These are phyloP conservation scores for Miopithecus talapoin DNA, from an alignment of 2,797 vertebrate species.

Conservation along the genomic window DNA sequence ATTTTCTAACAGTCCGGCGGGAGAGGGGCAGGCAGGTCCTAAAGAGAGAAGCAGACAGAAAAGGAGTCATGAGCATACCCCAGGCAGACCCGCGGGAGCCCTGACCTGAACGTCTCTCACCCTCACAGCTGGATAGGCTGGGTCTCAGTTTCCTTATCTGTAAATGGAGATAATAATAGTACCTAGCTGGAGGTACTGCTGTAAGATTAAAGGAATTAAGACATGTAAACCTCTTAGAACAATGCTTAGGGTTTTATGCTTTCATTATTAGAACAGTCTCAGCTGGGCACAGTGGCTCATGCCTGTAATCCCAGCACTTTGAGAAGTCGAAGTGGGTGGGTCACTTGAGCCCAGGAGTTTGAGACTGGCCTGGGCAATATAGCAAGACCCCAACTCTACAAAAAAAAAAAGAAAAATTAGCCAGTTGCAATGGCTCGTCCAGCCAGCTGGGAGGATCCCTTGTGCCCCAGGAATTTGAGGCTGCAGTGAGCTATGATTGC, in stretches of 20 bases:
- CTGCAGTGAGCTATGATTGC: not conserved
- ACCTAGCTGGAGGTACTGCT: not conserved
- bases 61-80: not conserved
- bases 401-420: not conserved
- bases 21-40: conserved; percentile 65
- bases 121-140: not conserved
- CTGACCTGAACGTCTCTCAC: not conserved
- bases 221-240: not conserved
- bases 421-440: not conserved
- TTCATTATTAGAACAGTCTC: not conserved
- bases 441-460: not conserved
- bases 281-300: not conserved
- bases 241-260: not conserved
- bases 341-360: not conserved
- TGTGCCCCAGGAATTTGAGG: not conserved
- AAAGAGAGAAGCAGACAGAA: conserved; percentile 18
- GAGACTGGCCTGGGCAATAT: not conserved
- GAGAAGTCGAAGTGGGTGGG: not conserved
- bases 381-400: not conserved
- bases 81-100: not conserved
- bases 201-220: not conserved
- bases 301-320: not conserved
- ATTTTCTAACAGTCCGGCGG: conserved; percentile 69
- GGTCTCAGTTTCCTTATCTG: not conserved
- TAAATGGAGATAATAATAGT: not conserved